Evolutionary conservation across 1,140 invertebrate genomes (phyloP).

Genomic region (Drosophila lacteicornis): DNA sequence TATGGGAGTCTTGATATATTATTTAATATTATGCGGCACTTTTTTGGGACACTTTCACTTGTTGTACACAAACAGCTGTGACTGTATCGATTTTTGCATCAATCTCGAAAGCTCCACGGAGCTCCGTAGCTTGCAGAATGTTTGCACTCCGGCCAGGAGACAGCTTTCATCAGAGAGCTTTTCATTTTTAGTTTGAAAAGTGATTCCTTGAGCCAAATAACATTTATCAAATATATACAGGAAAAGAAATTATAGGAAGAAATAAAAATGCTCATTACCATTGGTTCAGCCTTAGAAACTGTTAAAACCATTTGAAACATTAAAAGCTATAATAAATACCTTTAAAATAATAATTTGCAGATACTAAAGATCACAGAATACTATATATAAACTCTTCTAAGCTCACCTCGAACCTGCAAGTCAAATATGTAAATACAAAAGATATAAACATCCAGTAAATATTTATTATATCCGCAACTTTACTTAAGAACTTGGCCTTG

Average conservation of each 20-base stretch:
- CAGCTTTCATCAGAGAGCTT: constrained; percentile 31
- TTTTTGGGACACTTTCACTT: constrained; percentile 39
- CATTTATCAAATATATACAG: background rate
- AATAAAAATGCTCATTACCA: background rate
- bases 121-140: constrained; percentile 15
- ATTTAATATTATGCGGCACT: constrained; percentile 36
- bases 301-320: background rate
- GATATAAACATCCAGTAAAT: no score
- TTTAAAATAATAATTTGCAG: no score
- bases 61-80: constrained; percentile 53
- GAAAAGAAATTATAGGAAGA: background rate
- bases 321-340: no score
- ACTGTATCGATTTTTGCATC: constrained; percentile 45
- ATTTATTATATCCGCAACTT: no score
- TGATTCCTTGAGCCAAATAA: background rate
- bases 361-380: no score
- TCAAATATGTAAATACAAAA: no score
- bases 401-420: no score
- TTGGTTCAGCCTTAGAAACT: no score
- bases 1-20: background rate
- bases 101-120: constrained; percentile 23
- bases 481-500: background rate
- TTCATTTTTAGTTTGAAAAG: constrained; percentile 15
- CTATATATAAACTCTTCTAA: no score
- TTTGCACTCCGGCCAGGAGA: constrained; percentile 11